Conservation (phyloP, 1,140 invertebrate genomes). For the Diachasmimorpha longicaudata region DNA sequence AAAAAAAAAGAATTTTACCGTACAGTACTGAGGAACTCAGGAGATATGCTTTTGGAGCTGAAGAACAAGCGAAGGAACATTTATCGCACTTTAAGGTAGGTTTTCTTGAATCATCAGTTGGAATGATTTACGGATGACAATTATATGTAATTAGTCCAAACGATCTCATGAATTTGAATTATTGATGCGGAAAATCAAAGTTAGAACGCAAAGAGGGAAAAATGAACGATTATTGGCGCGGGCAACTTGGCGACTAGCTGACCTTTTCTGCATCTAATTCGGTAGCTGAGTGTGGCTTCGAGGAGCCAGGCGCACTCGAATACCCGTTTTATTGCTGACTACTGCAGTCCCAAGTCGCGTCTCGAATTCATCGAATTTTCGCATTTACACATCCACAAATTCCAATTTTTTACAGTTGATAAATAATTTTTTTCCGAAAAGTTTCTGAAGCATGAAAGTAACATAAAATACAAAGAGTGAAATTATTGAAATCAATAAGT, state of each 20-base stretch:
- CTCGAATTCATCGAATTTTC: neutral
- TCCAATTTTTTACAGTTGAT: neutral
- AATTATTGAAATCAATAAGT: neutral
- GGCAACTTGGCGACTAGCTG: constrained; percentile 50
- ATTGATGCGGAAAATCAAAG: constrained; percentile 11
- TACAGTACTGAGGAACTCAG: constrained; percentile 71
- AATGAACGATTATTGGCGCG: constrained; percentile 34
- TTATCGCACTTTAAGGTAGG: constrained; percentile 63
- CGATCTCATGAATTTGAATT: neutral
- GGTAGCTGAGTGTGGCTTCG: constrained; percentile 36
- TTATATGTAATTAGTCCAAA: neutral
- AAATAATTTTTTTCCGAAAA: no score
- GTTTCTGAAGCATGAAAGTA: neutral
- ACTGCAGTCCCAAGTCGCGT: neutral
- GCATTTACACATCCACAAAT: no score
- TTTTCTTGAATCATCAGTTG: neutral
- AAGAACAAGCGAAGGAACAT: constrained; percentile 72
- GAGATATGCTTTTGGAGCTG: constrained; percentile 68
- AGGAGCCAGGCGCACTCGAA: constrained; percentile 35
- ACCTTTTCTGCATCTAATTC: constrained; percentile 60
- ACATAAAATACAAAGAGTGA: neutral
- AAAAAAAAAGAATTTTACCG: constrained; percentile 61
- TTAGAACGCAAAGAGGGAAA: constrained; percentile 18
- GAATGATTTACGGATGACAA: neutral
- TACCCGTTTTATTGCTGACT: constrained; percentile 22